Evolutionary conservation across 1,140 invertebrate species (phyloP).

Genomic region (Ridgeia piscesae): DNA sequence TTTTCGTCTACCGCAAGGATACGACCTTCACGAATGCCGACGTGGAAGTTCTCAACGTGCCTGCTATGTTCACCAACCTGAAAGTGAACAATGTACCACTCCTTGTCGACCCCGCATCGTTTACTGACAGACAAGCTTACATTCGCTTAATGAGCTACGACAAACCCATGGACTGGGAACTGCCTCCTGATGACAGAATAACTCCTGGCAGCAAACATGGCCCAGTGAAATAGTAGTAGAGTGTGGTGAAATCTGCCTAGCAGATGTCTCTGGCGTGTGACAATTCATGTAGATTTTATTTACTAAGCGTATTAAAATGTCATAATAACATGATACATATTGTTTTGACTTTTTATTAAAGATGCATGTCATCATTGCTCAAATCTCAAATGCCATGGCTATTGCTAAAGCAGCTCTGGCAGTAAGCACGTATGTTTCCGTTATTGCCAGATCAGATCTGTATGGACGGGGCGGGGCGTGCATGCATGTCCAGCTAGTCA

Average conservation of each 20-base stretch:
- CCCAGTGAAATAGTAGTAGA: background rate
- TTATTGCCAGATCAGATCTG: no score
- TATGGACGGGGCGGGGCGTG: no score
- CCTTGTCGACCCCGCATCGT: conserved; percentile 74
- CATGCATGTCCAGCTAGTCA: no score
- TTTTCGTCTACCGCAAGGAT: conserved; percentile 38
- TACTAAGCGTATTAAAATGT: background rate
- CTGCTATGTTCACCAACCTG: conserved; percentile 81
- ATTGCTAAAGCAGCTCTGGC: no score
- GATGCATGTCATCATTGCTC: no score
- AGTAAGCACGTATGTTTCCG: no score
- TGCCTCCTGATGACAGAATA: conserved; percentile 5
- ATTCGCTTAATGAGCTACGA: conserved; percentile 86
- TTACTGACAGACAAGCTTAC: conserved; percentile 73
- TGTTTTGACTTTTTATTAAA: background rate
- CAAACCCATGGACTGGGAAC: conserved; percentile 72
- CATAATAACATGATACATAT: background rate
- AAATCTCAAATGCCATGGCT: no score
- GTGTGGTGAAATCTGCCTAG: background rate
- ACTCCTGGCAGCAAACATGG: background rate
- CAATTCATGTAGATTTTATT: background rate
- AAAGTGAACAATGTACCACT: conserved; percentile 68
- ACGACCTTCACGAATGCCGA: conserved; percentile 62
- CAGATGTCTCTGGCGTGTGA: background rate
- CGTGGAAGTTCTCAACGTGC: conserved; percentile 74